Percentiles rank a stretch among this genome's conserved stretches.
These are phyloP conservation scores for Cardiocondyla obscurior DNA, from an alignment of 1,140 invertebrate genomes.

Conservation along the genomic window DNA sequence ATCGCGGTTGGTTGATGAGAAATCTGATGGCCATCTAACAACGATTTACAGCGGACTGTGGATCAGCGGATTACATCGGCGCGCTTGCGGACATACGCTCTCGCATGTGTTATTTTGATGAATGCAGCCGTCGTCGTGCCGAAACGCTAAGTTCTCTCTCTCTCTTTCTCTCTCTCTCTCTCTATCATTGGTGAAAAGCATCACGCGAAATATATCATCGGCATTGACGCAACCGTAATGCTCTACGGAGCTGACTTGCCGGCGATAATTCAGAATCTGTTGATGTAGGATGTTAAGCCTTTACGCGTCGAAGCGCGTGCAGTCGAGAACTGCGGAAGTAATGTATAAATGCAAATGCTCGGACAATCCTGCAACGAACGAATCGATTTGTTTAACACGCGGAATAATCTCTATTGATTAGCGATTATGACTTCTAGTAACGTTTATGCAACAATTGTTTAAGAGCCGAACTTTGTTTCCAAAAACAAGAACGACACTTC, in stretches of 20 bases:
- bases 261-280: slow-evolving; percentile 25
- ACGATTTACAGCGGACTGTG: not conserved
- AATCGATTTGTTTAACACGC: slow-evolving; percentile 7
- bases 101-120: not conserved
- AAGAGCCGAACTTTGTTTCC: too few relatives aligned
- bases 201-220: not conserved
- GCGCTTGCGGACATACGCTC: not conserved
- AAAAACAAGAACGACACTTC: too few relatives aligned
- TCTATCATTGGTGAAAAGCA: not conserved
- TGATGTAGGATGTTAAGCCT: not conserved
- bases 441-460: not conserved
- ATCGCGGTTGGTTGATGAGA: slow-evolving; percentile 3
- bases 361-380: not conserved
- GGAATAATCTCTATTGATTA: slow-evolving; percentile 7
- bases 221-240: not conserved
- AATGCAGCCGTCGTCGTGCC: not conserved
- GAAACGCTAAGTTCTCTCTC: not conserved
- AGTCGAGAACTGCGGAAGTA: slow-evolving; percentile 4
- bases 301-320: not conserved
- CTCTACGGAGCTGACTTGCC: not conserved
- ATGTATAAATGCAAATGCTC: slow-evolving; percentile 6
- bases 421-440: not conserved
- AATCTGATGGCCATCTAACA: not conserved
- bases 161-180: too few relatives aligned
- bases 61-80: not conserved